Base-by-base conservation (phyloP, 2,113 vertebrate species). In the Carlito syrichta region DNA sequence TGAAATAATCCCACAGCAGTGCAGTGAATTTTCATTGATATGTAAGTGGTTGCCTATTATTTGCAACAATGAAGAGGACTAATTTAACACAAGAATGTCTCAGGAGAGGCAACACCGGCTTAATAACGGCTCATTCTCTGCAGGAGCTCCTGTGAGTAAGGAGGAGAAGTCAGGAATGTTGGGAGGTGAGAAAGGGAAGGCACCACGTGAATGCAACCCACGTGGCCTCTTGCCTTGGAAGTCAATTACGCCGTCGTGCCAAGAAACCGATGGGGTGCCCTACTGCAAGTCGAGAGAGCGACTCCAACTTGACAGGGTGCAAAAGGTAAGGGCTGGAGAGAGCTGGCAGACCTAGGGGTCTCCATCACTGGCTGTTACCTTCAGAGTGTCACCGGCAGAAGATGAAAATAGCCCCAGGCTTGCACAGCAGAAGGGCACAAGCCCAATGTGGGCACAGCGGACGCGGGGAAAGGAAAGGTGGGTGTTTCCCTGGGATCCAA, bases 201-300 rank as follows among this genome's bases (percentile, higher is more conserved):
- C 97, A 71, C 0, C 2, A 78, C 94, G 87, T 84, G 93, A 71
- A 89, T 93, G 74, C 62, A 91, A 93, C 84, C 92, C 17, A 17
- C 90, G 83, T 50, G 95, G 48, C 92, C 38, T 91, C 94, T 98
- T 98, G 94, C 94, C 88, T 97, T 93, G 87, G 78, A 96, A 97
- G 77, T 45, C 19, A 35, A 23, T 89, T 88, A 48, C 60, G 45
- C 0, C 4, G 12, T 87, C 91, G 91, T 97, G 96, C 87, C 83
- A 94, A 98, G 95, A 79, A 96, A 62, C 81, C 89, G 12, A 94
- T 98, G 97, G 97, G 97, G 86, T 94, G 94, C 68, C 98, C 97
- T 89, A 84, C 50, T 73, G 89, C 10, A 16, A 98, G 97, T 98
- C 89, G 96, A 98, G 96, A 97, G 98, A 96, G 98, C 98, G 97